phyloP scores from a whole-genome alignment of 2,888 invertebrate genomes.

The Amblyteles armatorius region DNA sequence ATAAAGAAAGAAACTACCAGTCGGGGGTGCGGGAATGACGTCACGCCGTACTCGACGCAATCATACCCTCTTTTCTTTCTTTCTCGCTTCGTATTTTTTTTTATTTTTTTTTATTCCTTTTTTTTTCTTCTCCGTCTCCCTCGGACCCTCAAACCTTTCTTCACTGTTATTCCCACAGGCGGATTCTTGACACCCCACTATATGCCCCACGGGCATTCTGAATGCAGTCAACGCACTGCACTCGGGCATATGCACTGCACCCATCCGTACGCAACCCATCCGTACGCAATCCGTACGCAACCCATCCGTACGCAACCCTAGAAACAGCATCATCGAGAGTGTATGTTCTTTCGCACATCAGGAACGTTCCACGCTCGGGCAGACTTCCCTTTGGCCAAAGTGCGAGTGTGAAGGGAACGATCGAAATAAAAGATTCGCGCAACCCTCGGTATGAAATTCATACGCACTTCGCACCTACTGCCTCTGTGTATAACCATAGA shows the following conservation, averaged over 20 bases:
- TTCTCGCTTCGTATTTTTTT: constrained; percentile 34
- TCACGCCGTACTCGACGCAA: constrained; percentile 64
- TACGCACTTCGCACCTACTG: constrained; percentile 79
- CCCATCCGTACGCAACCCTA: constrained; percentile 63
- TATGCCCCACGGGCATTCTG: constrained; percentile 64
- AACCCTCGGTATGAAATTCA: constrained; percentile 79
- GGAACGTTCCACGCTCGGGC: constrained; percentile 53
- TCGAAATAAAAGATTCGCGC: constrained; percentile 69
- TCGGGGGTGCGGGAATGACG: constrained; percentile 68
- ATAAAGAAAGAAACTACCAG: constrained; percentile 59
- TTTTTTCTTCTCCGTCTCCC: constrained; percentile 64
- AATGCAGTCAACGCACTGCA: constrained; percentile 74
- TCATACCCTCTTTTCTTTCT: constrained; percentile 58
- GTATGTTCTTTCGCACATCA: constrained; percentile 56
- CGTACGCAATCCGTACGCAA: too few relatives aligned
- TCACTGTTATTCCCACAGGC: constrained; percentile 75
- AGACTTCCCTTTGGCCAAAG: constrained; percentile 60
- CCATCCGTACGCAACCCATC: constrained; percentile 59
- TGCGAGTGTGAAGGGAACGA: constrained; percentile 59
- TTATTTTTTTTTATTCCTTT: constrained; percentile 24
- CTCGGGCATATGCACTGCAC: constrained; percentile 67
- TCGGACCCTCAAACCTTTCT: constrained; percentile 72
- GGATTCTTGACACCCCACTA: constrained; percentile 72
- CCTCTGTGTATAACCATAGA: constrained; percentile 7
- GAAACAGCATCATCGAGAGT: constrained; percentile 71